Evolutionary conservation across 2,888 invertebrate species (phyloP), one percentile per base, ranked within the genome.

Genomic region (Drosophila rellima): DNA sequence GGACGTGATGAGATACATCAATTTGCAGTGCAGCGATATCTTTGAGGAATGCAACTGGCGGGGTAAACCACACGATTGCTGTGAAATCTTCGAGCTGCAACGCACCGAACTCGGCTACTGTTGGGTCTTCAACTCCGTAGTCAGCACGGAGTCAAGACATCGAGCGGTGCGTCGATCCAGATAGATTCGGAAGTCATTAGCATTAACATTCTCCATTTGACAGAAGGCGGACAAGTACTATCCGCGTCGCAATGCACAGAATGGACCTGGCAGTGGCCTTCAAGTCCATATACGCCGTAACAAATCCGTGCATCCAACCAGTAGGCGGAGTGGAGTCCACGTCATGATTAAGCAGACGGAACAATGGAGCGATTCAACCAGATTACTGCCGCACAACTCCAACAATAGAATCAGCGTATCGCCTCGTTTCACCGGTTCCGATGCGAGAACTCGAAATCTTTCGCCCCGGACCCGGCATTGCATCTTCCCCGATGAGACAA

Each of bases 21-120:
- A 74, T 18, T 71, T 83, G 13, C 52, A 75, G 11, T 93, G 93
- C 66, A 76, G 83, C 0, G 93, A 93, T 29, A 51, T 93, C 3
- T 92, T 94, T 45, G 52, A 44, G 1, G 37, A 59, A 7, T 94
- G 94, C 68, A 90, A 83, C 83, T 94, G 93, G 93, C 90, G 93
- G 0, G 91, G 91, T 40, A 76, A 79, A 51, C 57, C 86, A n/a
- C 80, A 91, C 18, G 85, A 93, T 40, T 94, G 94, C 65, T 93
- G 93, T 69, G 91, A 92, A 2, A 76, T 93, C 20, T 93, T 94
- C 60, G 92, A 92, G 35, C 52, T 92, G 23, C 92, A 93, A 70
- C 91, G 90, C 62, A 93, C 93, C 1, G 93, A 93, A 64, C 80
- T 91, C 61, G 93, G 94, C 3, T 90, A 92, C 55, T 94, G 94